These are phyloP conservation scores for Drosophila sproati DNA, from an alignment of 1,140 invertebrate species.

Conservation along the genomic window DNA sequence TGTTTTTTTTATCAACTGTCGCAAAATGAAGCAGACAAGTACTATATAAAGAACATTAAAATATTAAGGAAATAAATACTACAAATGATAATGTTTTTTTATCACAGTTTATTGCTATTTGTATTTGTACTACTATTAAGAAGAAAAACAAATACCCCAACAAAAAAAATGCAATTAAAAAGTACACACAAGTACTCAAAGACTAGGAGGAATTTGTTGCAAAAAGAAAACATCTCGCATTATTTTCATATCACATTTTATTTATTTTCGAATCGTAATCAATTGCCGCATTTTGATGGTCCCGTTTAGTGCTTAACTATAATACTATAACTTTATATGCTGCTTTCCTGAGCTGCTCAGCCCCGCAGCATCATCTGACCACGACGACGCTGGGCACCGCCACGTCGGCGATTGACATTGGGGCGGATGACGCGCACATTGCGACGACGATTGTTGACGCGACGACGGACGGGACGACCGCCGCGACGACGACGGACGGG, in stretches of 20 bases:
- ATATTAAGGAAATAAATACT: too few relatives aligned
- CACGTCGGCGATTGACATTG: conserved; percentile 24
- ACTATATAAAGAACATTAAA: too few relatives aligned
- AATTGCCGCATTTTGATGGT: conserved; percentile 21
- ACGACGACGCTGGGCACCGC: conserved; percentile 52
- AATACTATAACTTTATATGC: conserved; percentile 57
- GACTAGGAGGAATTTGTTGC: too few relatives aligned
- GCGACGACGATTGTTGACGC: conserved; percentile 13
- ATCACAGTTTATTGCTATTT: too few relatives aligned
- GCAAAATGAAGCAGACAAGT: too few relatives aligned
- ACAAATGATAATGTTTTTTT: too few relatives aligned
- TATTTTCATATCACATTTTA: conserved; percentile 72
- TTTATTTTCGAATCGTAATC: conserved; percentile 56
- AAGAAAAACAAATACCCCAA: too few relatives aligned
- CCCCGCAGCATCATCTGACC: conserved; percentile 57
- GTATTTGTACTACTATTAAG: too few relatives aligned
- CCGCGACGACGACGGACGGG: conserved; percentile 14
- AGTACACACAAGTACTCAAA: too few relatives aligned
- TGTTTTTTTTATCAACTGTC: too few relatives aligned
- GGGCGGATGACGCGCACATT: conserved; percentile 8
- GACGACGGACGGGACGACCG: conserved; percentile 20
- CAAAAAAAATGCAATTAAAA: too few relatives aligned
- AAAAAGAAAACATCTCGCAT: background rate
- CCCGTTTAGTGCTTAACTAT: conserved; percentile 64
- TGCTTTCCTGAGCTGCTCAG: conserved; percentile 10